A percentile compares a stretch with the other conserved stretches of the same genome.
phyloP scores from a whole-genome alignment of 1,140 invertebrate genomes.

The Propsilocerus akamusi region DNA sequence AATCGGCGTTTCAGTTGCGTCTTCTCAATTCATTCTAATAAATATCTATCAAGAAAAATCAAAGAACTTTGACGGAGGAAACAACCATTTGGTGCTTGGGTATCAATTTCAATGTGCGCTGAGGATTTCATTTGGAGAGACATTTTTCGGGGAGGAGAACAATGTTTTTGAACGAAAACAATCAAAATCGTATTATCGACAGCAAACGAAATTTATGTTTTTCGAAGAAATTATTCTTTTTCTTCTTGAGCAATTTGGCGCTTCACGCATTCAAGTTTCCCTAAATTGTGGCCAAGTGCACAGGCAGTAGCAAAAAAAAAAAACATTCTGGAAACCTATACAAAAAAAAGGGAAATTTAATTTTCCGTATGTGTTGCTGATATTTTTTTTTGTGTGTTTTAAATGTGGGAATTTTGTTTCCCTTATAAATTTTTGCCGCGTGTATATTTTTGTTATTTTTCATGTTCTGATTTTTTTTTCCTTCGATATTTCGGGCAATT shows the following conservation, averaged over 20 bases:
- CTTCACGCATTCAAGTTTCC: not conserved
- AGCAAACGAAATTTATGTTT: too few relatives aligned
- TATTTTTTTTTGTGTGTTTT: too few relatives aligned
- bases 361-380: not conserved
- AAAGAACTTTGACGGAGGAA: not conserved
- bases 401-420: too few relatives aligned
- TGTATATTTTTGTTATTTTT: not conserved
- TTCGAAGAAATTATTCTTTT: too few relatives aligned
- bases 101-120: too few relatives aligned
- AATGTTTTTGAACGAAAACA: too few relatives aligned
- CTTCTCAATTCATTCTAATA: not conserved
- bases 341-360: not conserved
- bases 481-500: not conserved
- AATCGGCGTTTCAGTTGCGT: not conserved
- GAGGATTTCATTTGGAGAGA: not conserved
- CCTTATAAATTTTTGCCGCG: not conserved
- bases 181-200: conserved; percentile 4
- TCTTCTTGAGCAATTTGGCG: too few relatives aligned
- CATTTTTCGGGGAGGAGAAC: not conserved
- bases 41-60: not conserved
- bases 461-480: not conserved
- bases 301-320: too few relatives aligned
- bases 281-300: too few relatives aligned
- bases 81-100: too few relatives aligned
- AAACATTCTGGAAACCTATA: too few relatives aligned